A percentile compares a stretch with the other conserved stretches of the same genome.
phyloP scores from a whole-genome alignment of 1,140 invertebrate species.

The Magallana angulata region DNA sequence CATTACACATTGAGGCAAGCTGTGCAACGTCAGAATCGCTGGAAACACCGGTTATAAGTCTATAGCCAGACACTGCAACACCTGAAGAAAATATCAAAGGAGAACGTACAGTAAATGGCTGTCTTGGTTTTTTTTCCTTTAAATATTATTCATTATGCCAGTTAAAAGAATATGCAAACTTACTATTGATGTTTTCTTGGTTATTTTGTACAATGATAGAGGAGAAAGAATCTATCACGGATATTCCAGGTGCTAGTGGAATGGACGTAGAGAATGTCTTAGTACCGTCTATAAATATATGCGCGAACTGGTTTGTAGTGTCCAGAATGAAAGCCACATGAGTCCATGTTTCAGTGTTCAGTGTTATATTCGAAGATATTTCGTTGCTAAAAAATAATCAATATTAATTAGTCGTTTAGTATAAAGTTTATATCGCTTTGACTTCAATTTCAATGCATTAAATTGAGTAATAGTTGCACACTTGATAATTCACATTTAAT shows the following conservation, averaged over 20 bases:
- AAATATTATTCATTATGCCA: too few species aligned
- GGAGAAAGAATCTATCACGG: neutral
- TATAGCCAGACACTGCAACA: neutral
- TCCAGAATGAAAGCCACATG: neutral
- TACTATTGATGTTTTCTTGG: neutral
- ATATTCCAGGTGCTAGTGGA: neutral
- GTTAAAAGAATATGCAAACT: too few species aligned
- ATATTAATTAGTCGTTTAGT: too few species aligned
- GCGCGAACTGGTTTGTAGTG: neutral
- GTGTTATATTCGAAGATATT: neutral
- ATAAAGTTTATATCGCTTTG: too few species aligned
- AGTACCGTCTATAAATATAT: neutral
- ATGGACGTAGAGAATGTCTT: neutral
- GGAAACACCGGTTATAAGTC: neutral
- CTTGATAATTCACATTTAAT: too few species aligned
- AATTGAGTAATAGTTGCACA: too few species aligned
- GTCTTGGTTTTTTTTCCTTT: too few species aligned
- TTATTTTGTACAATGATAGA: neutral
- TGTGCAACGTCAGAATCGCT: slow-evolving; percentile 7
- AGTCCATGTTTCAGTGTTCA: neutral
- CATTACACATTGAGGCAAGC: neutral
- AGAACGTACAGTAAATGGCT: too few species aligned
- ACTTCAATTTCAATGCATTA: too few species aligned
- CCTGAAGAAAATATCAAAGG: neutral
- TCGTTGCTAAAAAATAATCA: neutral